Conservation (phyloP, 2,113 vertebrate genomes). For the Chamaea fasciata region DNA sequence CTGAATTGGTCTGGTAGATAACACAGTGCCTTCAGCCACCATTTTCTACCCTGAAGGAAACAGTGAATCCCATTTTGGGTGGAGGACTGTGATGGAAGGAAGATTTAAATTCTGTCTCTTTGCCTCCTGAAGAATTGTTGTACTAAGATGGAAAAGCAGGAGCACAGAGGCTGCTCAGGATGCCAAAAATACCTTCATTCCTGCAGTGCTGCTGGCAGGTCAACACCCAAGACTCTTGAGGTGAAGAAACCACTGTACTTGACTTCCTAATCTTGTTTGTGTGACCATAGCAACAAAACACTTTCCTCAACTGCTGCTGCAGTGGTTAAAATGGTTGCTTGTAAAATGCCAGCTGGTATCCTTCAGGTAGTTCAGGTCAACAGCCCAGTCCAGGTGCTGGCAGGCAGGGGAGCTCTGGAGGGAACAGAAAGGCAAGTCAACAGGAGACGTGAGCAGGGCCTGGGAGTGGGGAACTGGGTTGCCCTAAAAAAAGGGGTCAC, state of each 20-base stretch:
- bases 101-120: neutral
- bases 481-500: neutral
- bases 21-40: neutral
- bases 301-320: constrained; percentile 19
- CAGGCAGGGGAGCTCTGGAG: neutral
- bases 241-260: constrained; percentile 16
- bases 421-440: neutral
- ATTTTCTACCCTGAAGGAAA: neutral
- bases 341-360: neutral
- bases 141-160: neutral
- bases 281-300: constrained; percentile 66
- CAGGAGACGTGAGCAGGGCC: neutral
- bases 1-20: neutral
- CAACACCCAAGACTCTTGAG: neutral
- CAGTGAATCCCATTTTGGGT: neutral
- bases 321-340: constrained; percentile 28
- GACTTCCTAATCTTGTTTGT: constrained; percentile 24
- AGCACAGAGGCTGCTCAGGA: neutral
- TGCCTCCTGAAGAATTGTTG: neutral
- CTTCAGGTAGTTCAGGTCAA: neutral
- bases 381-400: neutral
- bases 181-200: constrained; percentile 20
- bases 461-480: neutral
- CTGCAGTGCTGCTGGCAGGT: neutral
- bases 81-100: neutral